phyloP scores from a whole-genome alignment of 2,113 vertebrate species.

The Apteryx mantelli region DNA sequence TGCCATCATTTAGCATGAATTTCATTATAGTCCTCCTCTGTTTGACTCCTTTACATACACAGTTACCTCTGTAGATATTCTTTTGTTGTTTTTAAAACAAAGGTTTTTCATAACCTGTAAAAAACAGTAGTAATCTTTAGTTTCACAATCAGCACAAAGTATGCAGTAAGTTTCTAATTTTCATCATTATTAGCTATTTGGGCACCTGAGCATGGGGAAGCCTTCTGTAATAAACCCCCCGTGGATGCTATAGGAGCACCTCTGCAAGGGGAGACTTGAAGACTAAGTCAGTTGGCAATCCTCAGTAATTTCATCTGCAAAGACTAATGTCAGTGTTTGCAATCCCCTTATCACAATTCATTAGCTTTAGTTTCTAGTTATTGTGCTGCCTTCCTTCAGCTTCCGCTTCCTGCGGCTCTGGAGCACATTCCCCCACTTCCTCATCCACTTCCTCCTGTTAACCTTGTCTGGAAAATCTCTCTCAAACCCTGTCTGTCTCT shows the following conservation, averaged over 20 bases:
- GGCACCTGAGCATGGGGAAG: neutral
- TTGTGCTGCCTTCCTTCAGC: neutral
- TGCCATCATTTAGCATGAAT: neutral
- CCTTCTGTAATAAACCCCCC: neutral
- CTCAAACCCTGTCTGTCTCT: neutral
- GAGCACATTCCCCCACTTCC: neutral
- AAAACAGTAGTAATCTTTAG: neutral
- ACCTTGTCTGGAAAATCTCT: constrained; percentile 27
- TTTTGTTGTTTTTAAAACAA: neutral
- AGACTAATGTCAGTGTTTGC: neutral
- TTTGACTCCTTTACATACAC: neutral
- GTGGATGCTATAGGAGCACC: neutral
- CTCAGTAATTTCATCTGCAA: neutral
- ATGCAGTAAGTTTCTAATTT: neutral
- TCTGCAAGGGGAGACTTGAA: neutral
- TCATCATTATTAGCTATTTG: neutral
- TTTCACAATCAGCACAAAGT: neutral
- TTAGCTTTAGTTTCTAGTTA: neutral
- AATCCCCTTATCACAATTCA: neutral
- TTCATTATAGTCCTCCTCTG: neutral
- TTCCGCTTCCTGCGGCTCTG: neutral
- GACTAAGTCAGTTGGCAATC: neutral
- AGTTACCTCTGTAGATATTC: neutral
- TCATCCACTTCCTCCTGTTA: constrained; percentile 38
- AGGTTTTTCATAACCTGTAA: neutral